phyloP scores from a whole-genome alignment of 1,140 invertebrate genomes.

The Hyles vespertilio region DNA sequence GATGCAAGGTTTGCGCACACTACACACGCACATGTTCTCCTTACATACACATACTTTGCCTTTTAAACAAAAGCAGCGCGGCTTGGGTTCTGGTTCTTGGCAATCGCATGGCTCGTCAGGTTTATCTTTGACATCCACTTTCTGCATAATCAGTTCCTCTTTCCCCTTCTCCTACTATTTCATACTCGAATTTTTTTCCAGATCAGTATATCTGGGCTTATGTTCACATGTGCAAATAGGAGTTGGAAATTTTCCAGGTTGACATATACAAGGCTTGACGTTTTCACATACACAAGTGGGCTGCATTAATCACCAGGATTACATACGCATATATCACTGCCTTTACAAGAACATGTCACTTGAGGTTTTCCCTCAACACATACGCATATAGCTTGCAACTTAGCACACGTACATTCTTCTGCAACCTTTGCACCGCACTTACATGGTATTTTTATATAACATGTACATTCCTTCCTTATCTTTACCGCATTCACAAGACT shows the following conservation, averaged over 20 bases:
- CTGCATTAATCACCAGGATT: conserved; percentile 34
- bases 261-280: conserved; percentile 50
- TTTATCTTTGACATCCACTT: conserved; percentile 3
- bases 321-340: conserved; percentile 45
- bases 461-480: conserved; percentile 53
- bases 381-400: conserved; percentile 47
- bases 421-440: conserved; percentile 44
- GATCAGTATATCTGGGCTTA: conserved; percentile 31
- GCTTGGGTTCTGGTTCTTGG: conserved; percentile 39
- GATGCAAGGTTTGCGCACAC: conserved; percentile 36
- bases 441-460: conserved; percentile 47
- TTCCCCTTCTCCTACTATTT: neutral
- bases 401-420: conserved; percentile 41
- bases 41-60: conserved; percentile 45
- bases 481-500: conserved; percentile 41
- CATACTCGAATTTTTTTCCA: neutral
- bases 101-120: conserved; percentile 41
- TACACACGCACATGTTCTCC: conserved; percentile 43
- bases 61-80: conserved; percentile 41
- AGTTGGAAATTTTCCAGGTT: conserved; percentile 39
- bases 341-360: conserved; percentile 40
- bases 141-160: neutral
- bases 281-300: conserved; percentile 45
- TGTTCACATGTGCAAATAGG: conserved; percentile 47
- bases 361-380: conserved; percentile 40